Evolutionary conservation across 2,113 vertebrate genomes (phyloP), one percentile per base, ranked within the genome.

Genomic region (Struthidea cinerea): DNA sequence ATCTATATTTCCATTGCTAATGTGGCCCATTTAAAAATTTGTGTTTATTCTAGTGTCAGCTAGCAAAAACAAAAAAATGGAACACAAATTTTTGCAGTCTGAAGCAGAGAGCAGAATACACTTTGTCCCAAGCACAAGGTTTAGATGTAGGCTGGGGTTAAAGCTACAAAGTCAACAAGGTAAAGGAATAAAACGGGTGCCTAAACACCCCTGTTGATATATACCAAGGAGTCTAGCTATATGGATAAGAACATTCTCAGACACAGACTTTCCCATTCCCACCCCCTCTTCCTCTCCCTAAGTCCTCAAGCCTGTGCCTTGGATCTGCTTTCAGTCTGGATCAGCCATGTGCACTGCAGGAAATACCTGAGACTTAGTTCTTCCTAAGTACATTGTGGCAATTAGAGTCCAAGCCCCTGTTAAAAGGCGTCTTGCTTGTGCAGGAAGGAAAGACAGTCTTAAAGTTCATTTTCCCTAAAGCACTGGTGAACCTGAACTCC

Each of bases 221-320:
- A 63, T 15, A 50, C 6, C 27, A 47, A 73, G 32, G 6, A 42
- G 18, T 24, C 20, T 24, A 90, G 22, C 57, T 47, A 67, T 32
- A 52, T 0, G 0, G 53, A 22, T 30, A 73, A 61, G 24, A 22
- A 69, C 22, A 32, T 16, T 50, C 28, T 64, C 50, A 60, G 81
- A 89, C 50, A 6, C 41, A 83, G 44, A 64, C 39, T 35, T 68
- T 68, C n/a, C 16, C 32, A 63, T 28, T 77, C 12, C 39, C 19
- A 44, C 4, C 1, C 5, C 8, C 8, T 46, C 20, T 14, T 9
- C 7, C 6, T 15, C 17, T 4, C 12, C 2, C 4, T 26, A 82
- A 55, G 55, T 59, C 55, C 33, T 67, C n/a, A 91, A 1, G 26
- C 47, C 53, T 32, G 9, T 83, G 44, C 44, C 33, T 87, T 60